Conservation (phyloP, 2,888 invertebrate genomes). For the Caenorhabditis sp. region DNA sequence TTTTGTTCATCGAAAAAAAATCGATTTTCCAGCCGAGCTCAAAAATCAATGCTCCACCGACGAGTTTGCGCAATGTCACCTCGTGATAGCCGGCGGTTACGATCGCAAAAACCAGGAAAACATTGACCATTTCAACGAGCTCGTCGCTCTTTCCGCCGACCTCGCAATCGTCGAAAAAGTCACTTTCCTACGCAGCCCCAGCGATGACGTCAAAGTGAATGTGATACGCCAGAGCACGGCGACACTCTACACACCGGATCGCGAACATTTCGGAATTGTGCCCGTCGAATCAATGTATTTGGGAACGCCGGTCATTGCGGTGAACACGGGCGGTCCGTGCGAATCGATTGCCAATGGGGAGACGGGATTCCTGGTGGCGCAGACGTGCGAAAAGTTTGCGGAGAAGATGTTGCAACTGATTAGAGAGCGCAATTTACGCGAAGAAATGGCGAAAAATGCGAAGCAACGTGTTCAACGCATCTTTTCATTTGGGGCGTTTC, state of each 20-base stretch:
- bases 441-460: conserved; percentile 14
- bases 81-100: conserved; percentile 95
- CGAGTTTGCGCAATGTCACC: conserved; percentile 75
- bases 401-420: conserved; percentile 51
- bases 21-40: conserved; percentile 51
- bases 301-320: conserved; percentile 90
- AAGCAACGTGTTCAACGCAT: conserved; percentile 48
- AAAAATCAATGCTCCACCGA: conserved; percentile 25
- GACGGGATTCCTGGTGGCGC: conserved; percentile 73
- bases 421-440: neutral
- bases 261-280: conserved; percentile 99
- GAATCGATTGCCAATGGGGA: conserved; percentile 80
- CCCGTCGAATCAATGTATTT: conserved; percentile 97
- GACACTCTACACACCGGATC: conserved; percentile 90
- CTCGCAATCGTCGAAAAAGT: conserved; percentile 38
- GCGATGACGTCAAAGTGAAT: conserved; percentile 82
- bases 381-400: conserved; percentile 50
- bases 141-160: conserved; percentile 73
- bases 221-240: conserved; percentile 82
- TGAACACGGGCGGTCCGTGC: conserved; percentile 91
- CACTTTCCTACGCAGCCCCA: conserved; percentile 70
- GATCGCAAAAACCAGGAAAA: conserved; percentile 88
- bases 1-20: too few relatives aligned
- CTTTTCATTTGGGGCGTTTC: conserved; percentile 60
- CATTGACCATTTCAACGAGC: conserved; percentile 81